Evolutionary conservation across 30 jellyfish, hydroid and myxozoan genomes (phyloP).

Genomic region (Calvadosia cruxmelitensis): DNA sequence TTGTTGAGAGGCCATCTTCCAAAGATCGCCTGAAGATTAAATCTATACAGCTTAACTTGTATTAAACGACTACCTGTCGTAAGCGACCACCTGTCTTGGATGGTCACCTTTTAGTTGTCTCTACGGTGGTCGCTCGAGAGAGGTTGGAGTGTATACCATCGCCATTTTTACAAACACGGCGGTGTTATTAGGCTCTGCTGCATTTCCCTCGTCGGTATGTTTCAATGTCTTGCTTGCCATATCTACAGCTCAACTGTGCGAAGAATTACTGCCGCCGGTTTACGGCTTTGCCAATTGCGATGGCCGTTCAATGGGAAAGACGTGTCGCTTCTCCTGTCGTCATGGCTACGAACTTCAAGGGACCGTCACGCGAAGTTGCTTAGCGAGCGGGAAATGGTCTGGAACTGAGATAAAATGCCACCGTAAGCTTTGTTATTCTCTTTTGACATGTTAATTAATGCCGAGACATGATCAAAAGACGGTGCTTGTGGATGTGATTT

Average conservation of each 20-base stretch:
- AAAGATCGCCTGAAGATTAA: too few relatives aligned
- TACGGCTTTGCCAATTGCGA: slow-evolving; percentile 43
- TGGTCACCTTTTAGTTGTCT: too few relatives aligned
- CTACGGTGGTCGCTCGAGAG: too few relatives aligned
- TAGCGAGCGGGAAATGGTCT: slow-evolving; percentile 67
- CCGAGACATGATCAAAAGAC: too few relatives aligned
- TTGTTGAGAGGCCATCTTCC: too few relatives aligned
- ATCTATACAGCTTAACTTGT: too few relatives aligned
- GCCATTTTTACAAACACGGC: neutral
- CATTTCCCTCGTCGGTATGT: neutral
- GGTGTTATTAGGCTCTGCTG: neutral
- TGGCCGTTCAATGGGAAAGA: slow-evolving; percentile 52
- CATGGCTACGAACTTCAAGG: slow-evolving; percentile 40
- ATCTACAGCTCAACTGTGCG: slow-evolving; percentile 47
- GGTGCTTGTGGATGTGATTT: too few relatives aligned
- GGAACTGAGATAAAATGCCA: slow-evolving; percentile 28
- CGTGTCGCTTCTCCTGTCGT: slow-evolving; percentile 44
- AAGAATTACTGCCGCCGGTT: slow-evolving; percentile 37
- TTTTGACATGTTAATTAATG: too few relatives aligned
- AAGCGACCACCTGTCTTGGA: too few relatives aligned
- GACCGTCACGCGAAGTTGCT: slow-evolving; percentile 29
- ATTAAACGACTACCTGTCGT: too few relatives aligned
- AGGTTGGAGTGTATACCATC: neutral
- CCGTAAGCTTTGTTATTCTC: slow-evolving; percentile 32
- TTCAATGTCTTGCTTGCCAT: neutral